Conservation (phyloP, 2,797 vertebrate species). For the Knipowitschia caucasica region DNA sequence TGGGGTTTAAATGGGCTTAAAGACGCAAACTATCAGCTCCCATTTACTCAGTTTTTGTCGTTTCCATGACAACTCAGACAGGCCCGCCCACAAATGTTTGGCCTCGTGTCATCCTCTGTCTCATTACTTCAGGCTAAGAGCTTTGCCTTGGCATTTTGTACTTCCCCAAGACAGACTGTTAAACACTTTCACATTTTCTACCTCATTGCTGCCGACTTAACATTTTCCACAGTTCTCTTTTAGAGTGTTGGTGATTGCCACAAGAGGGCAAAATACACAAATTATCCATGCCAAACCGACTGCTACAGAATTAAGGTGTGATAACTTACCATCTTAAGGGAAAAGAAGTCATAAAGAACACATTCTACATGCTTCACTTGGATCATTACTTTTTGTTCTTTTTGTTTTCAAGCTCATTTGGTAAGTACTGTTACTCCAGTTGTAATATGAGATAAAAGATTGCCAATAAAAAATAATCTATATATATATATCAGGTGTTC, state of each 20-base stretch:
- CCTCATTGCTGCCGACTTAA: background rate
- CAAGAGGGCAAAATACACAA: conserved; percentile 66
- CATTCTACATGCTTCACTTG: no score
- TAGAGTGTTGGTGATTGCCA: conserved; percentile 38
- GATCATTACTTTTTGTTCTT: no score
- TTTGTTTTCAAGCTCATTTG: no score
- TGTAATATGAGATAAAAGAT: no score
- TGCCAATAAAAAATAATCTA: no score
- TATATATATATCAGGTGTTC: no score
- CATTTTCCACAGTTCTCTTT: conserved; percentile 1
- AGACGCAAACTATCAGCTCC: conserved; percentile 54
- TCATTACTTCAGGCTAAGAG: conserved; percentile 2
- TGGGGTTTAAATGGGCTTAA: conserved; percentile 54
- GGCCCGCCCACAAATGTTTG: conserved; percentile 56
- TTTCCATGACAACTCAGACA: conserved; percentile 67
- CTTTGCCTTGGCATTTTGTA: conserved; percentile 9
- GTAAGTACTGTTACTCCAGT: no score
- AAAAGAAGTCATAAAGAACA: no score
- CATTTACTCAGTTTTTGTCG: conserved; percentile 60
- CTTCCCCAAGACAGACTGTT: background rate
- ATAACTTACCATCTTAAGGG: no score
- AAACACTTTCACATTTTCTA: conserved; percentile 7
- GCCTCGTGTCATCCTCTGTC: conserved; percentile 23
- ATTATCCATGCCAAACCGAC: conserved; percentile 13
- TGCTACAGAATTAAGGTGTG: background rate